A percentile compares a stretch with the other conserved stretches of the same genome.
phyloP scores from a whole-genome alignment of 2,113 vertebrate genomes.

The Thermophis baileyi region DNA sequence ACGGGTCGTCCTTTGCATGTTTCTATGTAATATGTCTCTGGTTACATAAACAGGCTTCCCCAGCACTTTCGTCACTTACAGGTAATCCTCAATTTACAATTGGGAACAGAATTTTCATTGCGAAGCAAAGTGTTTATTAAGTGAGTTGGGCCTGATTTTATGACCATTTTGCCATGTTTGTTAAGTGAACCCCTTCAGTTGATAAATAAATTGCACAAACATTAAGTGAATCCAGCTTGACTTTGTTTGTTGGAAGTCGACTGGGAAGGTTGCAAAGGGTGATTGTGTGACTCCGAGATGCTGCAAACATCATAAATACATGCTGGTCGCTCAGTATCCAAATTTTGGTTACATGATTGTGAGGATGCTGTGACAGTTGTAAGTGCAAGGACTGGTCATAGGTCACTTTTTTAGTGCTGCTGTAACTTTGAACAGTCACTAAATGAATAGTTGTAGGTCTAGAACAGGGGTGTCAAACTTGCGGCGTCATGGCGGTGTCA shows the following conservation, averaged over 20 bases:
- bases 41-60: not conserved
- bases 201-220: not conserved
- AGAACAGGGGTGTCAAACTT: no score
- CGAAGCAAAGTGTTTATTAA: not conserved
- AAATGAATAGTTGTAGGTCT: not conserved
- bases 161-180: not conserved
- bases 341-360: not conserved
- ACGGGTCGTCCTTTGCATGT: not conserved
- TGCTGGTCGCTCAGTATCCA: not conserved
- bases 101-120: not conserved
- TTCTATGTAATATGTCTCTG: not conserved
- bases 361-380: not conserved
- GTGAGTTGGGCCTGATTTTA: not conserved
- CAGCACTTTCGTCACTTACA: not conserved
- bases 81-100: not conserved
- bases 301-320: not conserved
- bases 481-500: no score
- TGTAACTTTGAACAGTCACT: not conserved
- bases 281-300: not conserved
- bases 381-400: not conserved
- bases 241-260: not conserved
- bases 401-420: not conserved
- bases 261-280: not conserved
- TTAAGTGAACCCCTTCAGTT: not conserved
- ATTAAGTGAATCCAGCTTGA: not conserved